Percentiles rank a stretch among this genome's conserved stretches.
Conservation (phyloP, 2,113 vertebrate genomes). For the Falcunculus frontatus region DNA sequence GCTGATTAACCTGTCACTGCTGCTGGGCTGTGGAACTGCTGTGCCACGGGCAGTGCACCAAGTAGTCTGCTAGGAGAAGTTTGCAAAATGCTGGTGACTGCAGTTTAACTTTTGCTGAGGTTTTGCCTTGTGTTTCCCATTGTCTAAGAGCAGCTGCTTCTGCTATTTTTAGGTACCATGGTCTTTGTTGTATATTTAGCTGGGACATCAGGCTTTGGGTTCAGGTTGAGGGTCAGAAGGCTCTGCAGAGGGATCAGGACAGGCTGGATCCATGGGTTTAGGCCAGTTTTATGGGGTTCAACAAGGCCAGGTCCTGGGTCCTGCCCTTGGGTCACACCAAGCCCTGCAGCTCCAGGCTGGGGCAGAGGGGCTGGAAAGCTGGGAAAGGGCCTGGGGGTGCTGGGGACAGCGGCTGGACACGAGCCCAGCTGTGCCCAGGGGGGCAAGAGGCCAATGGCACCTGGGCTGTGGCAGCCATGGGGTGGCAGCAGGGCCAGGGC, state of each 20-base stretch:
- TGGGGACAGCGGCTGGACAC: background rate
- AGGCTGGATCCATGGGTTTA: background rate
- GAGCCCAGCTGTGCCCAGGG: too few relatives aligned
- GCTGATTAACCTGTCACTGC: background rate
- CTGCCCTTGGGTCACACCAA: background rate
- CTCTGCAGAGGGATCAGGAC: background rate
- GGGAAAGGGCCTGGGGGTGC: background rate
- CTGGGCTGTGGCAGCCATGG: too few relatives aligned
- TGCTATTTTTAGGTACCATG: background rate
- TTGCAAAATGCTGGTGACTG: background rate
- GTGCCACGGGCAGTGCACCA: rapidly evolving
- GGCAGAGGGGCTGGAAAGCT: background rate
- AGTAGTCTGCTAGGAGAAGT: background rate
- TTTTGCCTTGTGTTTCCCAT: background rate
- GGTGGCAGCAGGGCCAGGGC: too few relatives aligned
- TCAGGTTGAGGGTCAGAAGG: background rate
- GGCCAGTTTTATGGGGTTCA: rapidly evolving
- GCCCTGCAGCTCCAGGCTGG: background rate
- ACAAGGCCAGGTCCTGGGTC: rapidly evolving
- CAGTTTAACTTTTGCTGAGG: background rate
- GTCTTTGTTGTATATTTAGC: background rate
- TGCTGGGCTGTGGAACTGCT: background rate
- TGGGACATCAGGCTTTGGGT: background rate
- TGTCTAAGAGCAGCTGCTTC: background rate
- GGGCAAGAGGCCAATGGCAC: too few relatives aligned